Conservation (phyloP, 2,113 vertebrate species). For the Calidris pygmaea region DNA sequence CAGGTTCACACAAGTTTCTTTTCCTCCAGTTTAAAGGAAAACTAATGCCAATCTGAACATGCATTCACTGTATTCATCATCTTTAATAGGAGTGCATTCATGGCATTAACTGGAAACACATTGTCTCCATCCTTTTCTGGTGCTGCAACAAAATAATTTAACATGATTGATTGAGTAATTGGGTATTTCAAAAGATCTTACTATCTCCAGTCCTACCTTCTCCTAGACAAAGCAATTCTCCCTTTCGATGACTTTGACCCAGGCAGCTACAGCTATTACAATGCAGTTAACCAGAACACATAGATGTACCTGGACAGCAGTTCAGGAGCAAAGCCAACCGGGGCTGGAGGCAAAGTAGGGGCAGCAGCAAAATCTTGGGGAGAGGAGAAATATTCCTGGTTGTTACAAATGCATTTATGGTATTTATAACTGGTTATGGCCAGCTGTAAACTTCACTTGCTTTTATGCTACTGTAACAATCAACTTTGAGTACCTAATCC, state of each 20-base stretch:
- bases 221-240: neutral
- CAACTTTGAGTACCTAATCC: neutral
- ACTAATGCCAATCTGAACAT: neutral
- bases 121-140: neutral
- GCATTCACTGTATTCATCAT: neutral
- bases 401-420: neutral
- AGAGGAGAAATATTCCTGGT: neutral
- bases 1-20: neutral
- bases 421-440: neutral
- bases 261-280: neutral
- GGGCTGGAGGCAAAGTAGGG: neutral
- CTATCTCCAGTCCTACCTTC: neutral
- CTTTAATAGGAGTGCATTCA: neutral
- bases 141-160: neutral
- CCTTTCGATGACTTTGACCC: neutral
- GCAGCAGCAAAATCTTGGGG: neutral
- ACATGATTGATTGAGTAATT: neutral
- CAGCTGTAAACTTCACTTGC: neutral
- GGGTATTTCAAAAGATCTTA: neutral
- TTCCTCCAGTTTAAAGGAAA: neutral
- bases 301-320: neutral
- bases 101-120: neutral
- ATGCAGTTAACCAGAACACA: neutral
- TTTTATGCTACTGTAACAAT: neutral
- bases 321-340: neutral